Conservation (phyloP, 2,797 vertebrate genomes). For the Anguilla pacifica region DNA sequence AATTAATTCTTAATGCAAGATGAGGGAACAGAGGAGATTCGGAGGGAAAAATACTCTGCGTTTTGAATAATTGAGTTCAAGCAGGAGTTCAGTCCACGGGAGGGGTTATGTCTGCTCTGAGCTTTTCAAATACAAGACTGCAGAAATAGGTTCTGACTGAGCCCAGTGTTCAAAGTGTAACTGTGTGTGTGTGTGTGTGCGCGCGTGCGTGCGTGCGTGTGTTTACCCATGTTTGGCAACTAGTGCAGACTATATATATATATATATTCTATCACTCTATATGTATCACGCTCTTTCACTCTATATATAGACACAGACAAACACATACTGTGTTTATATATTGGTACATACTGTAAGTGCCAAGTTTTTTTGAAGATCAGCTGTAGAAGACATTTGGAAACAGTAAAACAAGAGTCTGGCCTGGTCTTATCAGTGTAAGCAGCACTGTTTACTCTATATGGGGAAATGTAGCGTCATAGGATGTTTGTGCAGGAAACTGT, state of each 20-base stretch:
- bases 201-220: background rate
- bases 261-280: background rate
- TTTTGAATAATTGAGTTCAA: conserved; percentile 65
- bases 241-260: background rate
- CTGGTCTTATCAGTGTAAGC: background rate
- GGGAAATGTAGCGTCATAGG: background rate
- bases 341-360: background rate
- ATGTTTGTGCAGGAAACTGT: background rate
- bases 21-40: conserved; percentile 46
- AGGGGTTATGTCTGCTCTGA: conserved; percentile 25
- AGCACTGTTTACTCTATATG: background rate
- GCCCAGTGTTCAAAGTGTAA: conserved; percentile 17
- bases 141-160: conserved; percentile 5
- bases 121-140: background rate
- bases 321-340: background rate
- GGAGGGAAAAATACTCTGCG: conserved; percentile 61
- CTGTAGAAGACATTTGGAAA: conserved; percentile 15
- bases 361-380: background rate
- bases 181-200: background rate
- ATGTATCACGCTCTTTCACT: background rate
- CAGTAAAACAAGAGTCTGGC: background rate
- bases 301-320: background rate
- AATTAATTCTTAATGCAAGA: conserved; percentile 70
- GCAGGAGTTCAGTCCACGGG: conserved; percentile 42
- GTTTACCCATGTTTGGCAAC: background rate